Evolutionary conservation across 2,888 invertebrate species (phyloP), one percentile per base, ranked within the genome.

Genomic region (Thumatha senex): DNA sequence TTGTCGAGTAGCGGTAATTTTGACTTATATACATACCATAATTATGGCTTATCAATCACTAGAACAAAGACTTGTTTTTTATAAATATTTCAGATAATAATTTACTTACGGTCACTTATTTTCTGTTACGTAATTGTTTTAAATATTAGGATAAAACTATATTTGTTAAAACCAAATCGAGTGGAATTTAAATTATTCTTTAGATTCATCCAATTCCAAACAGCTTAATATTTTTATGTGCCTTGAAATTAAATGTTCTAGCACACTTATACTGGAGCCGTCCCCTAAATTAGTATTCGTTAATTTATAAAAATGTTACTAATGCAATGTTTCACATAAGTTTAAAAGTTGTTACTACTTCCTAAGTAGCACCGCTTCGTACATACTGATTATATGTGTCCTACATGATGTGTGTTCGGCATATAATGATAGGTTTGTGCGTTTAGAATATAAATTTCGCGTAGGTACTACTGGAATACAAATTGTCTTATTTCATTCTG

Each of bases 251-350:
- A 2, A 24, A 24, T 76, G 77, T 78, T 73, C 67, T 70, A 59
- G 58, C 61, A 67, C 65, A 68, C 65, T 66, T 64, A 70, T 61
- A 63, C 78, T 75, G 77, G 86, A 87, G 84, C 85, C 82, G 85
- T 24, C 18, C 5, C 18, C 18, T 4, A 24, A 24, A 24, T 24
- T 24, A 24, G 18, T 24, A 24, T 24, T 24, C 18, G 18, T 24
- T 24, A 24, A 2, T 24, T 24, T 4, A 24, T 5, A 24, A 24
- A 5, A 24, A 24, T 75, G 74, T 12, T 46, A 8, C 35, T 70
- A 74, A 76, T 74, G 67, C 63, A 56, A 50, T 65, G 61, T 56
- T 51, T 54, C 13, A 40, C 36, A 47, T 58, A 34, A 63, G 62
- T 49, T 60, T 57, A 54, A 58, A 24, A 56, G 54, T 48, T 58